Conservation (phyloP, 92 coral and sea anemone species). For the Bergia sp. region DNA sequence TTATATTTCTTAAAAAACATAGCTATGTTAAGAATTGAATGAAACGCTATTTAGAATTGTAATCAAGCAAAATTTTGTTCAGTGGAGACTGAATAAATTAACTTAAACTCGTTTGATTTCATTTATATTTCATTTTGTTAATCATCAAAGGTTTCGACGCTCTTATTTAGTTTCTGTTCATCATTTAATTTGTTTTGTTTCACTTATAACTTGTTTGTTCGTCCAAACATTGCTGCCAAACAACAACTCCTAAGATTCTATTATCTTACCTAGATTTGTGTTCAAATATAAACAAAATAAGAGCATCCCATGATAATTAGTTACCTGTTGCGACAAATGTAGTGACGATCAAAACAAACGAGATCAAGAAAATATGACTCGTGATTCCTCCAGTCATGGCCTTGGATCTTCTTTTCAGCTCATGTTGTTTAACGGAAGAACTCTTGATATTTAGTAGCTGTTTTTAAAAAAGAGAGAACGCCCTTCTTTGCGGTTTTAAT, state of each 20-base stretch:
- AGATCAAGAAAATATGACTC: background rate
- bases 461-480: background rate
- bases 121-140: background rate
- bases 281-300: background rate
- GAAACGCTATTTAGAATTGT: too few relatives aligned
- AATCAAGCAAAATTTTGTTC: background rate
- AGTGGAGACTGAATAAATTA: background rate
- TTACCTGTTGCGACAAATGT: slow-evolving; percentile 16
- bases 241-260: background rate
- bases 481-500: background rate
- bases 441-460: background rate
- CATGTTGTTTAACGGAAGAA: background rate
- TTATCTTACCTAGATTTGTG: background rate
- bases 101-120: background rate
- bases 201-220: background rate
- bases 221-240: background rate
- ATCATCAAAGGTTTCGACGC: background rate
- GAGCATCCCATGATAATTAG: too few relatives aligned
- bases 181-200: background rate
- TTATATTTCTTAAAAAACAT: background rate
- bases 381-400: background rate
- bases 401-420: background rate
- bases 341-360: background rate
- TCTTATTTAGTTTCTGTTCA: background rate
- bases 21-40: background rate